Evolutionary conservation across 2,888 invertebrate species (phyloP).

Genomic region (Rotaria macrura): DNA sequence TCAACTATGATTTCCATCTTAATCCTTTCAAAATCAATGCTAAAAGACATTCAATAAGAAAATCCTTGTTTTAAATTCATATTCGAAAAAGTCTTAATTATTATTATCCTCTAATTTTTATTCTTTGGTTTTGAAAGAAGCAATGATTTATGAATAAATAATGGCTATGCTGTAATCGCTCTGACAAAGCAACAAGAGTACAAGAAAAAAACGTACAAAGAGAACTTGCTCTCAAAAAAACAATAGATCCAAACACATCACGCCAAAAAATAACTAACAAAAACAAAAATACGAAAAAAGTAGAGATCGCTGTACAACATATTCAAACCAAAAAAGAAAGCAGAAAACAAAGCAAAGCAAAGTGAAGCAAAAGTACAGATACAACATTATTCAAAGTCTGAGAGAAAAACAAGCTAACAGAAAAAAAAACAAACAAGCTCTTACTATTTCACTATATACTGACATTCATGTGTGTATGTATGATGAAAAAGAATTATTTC

Average conservation of each 20-base stretch:
- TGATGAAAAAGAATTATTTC: neutral
- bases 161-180: neutral
- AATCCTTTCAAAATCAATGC: no score
- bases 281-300: neutral
- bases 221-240: neutral
- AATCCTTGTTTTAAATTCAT: neutral
- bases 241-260: no score
- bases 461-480: neutral
- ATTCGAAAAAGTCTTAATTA: neutral
- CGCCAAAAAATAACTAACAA: neutral
- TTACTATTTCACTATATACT: neutral
- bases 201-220: neutral
- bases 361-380: neutral
- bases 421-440: neutral
- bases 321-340: neutral
- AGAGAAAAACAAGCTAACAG: neutral
- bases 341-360: neutral
- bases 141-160: constrained; percentile 12
- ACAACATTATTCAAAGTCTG: neutral
- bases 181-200: constrained; percentile 15
- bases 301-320: neutral
- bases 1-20: no score
- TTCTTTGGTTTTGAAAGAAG: neutral
- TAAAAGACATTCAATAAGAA: no score
- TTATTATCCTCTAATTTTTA: constrained; percentile 3